Base-by-base conservation (phyloP, 2,888 invertebrate genomes). In the Tridacna gigas region DNA sequence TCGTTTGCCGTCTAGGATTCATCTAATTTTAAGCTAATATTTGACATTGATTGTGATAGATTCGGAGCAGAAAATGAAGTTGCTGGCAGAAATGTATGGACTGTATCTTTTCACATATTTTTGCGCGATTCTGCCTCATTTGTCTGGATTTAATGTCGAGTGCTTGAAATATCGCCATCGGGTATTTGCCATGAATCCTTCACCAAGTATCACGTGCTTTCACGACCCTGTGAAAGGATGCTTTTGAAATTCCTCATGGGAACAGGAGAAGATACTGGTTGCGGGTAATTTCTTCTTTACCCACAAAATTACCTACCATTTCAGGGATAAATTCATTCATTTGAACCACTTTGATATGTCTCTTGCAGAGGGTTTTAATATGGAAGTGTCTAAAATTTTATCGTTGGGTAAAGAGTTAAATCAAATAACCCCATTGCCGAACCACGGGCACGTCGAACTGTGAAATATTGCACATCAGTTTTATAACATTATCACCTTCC, bases 41-140 rank as follows among this genome's bases (percentile, higher is more conserved):
- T 83, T 80, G 86, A 82, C 86, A 86, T 80, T 82, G 80, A 86
- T 82, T 80, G 67, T 80, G 86, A 86, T 86, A 80, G 77, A 86
- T 80, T 80, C 47, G 25, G 71, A 69, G 66, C 78, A 82, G 86
- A 37, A 80, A 86, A 83, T 82, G 86, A 86, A 76, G 71, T 80
- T 74, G 65, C 61, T 82, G 82, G 82, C 82, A 83, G 80, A 80
- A 80, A 82, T 86, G 78, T 86, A 86, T 86, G 82, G 82, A 76
- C 82, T 80, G 74, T 76, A 80, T 78, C 80, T 74, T 78, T 80
- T 60, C 76, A 77, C 86, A 86, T 83, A 86, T 83, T 83, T 75
- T 83, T 86, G 75, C 71, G 78, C 78, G 73, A 80, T 77, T 80
- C 71, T n/a, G 66, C 67, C 65, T 74, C 78, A 78, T 78, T 78